Percentiles rank a stretch among this genome's conserved stretches.
These are phyloP conservation scores for Aphelinus atriplicis DNA, from an alignment of 1,140 invertebrate genomes.

Conservation along the genomic window DNA sequence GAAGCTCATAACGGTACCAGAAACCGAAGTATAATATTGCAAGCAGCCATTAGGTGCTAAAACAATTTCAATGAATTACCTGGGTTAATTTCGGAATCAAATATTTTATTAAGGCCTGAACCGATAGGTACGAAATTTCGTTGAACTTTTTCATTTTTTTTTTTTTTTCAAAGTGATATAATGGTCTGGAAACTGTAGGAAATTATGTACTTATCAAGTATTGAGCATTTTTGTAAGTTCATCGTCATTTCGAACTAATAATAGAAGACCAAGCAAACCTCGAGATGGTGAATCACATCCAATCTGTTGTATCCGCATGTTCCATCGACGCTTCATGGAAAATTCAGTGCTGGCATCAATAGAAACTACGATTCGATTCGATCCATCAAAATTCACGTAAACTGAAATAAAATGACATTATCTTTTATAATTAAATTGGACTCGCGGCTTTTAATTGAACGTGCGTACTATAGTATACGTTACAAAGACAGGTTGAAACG, in stretches of 20 bases:
- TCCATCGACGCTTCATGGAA: conserved; percentile 76
- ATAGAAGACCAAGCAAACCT: conserved; percentile 61
- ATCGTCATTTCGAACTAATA: not conserved
- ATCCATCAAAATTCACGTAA: conserved; percentile 79
- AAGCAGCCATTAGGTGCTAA: conserved; percentile 82
- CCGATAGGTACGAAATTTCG: no score
- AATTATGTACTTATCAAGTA: no score
- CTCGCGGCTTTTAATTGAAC: no score
- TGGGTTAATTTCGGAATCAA: no score
- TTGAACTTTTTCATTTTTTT: no score
- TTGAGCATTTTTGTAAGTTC: not conserved
- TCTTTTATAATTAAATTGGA: no score
- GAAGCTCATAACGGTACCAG: conserved; percentile 78
- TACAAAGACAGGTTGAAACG: no score
- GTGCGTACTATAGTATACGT: no score
- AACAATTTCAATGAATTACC: conserved; percentile 38
- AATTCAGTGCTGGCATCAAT: conserved; percentile 72
- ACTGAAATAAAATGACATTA: conserved; percentile 60
- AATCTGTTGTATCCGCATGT: conserved; percentile 79
- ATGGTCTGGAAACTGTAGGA: no score
- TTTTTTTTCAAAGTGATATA: no score
- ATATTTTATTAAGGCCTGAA: no score
- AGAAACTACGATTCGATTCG: conserved; percentile 74
- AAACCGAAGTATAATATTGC: conserved; percentile 76
- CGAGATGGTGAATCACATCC: conserved; percentile 73